These are phyloP conservation scores for Drosophila melanocephala DNA, from an alignment of 2,888 invertebrate species.

Conservation along the genomic window DNA sequence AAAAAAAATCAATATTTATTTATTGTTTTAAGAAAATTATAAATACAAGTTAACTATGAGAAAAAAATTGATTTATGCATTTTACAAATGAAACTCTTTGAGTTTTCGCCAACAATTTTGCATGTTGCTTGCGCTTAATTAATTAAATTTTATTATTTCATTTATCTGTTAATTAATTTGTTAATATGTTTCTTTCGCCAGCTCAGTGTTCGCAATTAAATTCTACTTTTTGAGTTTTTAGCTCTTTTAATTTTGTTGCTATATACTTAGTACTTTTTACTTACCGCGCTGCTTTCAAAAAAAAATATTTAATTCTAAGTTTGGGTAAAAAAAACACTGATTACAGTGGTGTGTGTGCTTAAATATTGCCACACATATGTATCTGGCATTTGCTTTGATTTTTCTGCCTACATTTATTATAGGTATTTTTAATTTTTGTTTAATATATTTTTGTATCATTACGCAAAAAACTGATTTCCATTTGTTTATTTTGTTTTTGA, in stretches of 20 bases:
- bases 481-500: slow-evolving; percentile 19
- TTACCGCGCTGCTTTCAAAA: slow-evolving; percentile 55
- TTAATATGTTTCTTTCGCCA: slow-evolving; percentile 49
- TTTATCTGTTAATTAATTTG: slow-evolving; percentile 37
- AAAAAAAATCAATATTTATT: slow-evolving; percentile 10
- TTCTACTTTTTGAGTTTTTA: slow-evolving; percentile 6
- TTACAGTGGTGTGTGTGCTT: slow-evolving; percentile 39
- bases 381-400: slow-evolving; percentile 50
- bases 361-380: slow-evolving; percentile 16
- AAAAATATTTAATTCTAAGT: slow-evolving; percentile 57
- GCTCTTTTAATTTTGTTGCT: slow-evolving; percentile 9
- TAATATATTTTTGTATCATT: slow-evolving; percentile 39
- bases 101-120: slow-evolving; percentile 54
- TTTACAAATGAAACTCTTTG: slow-evolving; percentile 83
- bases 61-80: slow-evolving; percentile 64
- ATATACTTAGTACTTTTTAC: slow-evolving; percentile 53
- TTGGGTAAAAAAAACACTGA: slow-evolving; percentile 46
- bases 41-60: slow-evolving; percentile 37
- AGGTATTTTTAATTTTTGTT: slow-evolving; percentile 16
- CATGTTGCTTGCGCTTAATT: slow-evolving; percentile 29
- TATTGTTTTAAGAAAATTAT: slow-evolving; percentile 13
- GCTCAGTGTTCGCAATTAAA: slow-evolving; percentile 15
- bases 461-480: slow-evolving; percentile 42
- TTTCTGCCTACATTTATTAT: slow-evolving; percentile 46
- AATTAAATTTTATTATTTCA: slow-evolving; percentile 20